These are phyloP conservation scores for Edolisoma coerulescens DNA, from an alignment of 2,113 vertebrate genomes.

Conservation along the genomic window DNA sequence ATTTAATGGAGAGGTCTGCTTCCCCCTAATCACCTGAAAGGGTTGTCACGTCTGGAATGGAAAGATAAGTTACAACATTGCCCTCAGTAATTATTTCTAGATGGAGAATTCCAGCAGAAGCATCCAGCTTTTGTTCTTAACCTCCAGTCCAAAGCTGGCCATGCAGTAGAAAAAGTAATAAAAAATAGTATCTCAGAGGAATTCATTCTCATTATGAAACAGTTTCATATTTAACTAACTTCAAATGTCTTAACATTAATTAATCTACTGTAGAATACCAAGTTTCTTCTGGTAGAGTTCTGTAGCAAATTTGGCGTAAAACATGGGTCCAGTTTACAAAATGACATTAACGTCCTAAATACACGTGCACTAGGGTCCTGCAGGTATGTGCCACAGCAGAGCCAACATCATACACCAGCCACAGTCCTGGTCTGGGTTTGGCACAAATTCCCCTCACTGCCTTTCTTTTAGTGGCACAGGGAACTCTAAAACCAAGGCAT, in stretches of 20 bases:
- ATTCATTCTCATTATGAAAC: background rate
- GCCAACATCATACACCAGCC: background rate
- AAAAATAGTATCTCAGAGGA: constrained; percentile 3
- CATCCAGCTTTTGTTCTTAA: constrained; percentile 46
- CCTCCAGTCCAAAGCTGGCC: background rate
- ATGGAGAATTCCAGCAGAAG: constrained; percentile 10
- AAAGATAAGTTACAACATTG: constrained; percentile 43
- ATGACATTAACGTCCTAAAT: background rate
- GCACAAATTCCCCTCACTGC: background rate
- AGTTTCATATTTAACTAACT: constrained; percentile 3
- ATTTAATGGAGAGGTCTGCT: background rate
- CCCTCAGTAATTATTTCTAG: constrained; percentile 19
- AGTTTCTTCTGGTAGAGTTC: background rate
- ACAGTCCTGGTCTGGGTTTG: background rate
- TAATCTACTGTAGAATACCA: background rate
- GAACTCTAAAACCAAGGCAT: background rate
- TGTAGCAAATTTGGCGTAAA: background rate
- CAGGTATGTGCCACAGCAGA: background rate
- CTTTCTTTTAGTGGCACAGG: background rate
- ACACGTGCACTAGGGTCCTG: fast-evolving
- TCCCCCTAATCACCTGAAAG: background rate
- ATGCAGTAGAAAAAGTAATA: background rate
- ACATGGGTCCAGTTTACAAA: background rate
- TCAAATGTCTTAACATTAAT: background rate
- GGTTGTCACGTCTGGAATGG: constrained; percentile 1